These are phyloP conservation scores for Thunnus maccoyii DNA, from an alignment of 2,113 vertebrate species.

Conservation along the genomic window DNA sequence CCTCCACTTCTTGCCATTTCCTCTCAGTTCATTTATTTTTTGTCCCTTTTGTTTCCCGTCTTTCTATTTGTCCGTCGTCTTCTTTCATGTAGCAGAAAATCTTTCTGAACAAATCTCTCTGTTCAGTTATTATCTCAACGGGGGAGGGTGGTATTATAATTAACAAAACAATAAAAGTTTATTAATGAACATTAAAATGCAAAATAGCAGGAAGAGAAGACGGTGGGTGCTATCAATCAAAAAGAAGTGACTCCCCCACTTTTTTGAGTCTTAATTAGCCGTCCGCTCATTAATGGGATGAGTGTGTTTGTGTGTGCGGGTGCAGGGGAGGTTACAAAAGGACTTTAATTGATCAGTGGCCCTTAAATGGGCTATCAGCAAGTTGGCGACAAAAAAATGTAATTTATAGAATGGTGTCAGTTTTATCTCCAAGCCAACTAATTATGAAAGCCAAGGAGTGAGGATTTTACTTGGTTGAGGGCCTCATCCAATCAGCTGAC, in stretches of 20 bases:
- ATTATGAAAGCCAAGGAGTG: slow-evolving; percentile 71
- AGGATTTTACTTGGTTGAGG: slow-evolving; percentile 49
- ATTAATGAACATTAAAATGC: slow-evolving; percentile 99
- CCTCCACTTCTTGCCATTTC: slow-evolving; percentile 37
- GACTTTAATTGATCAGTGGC: slow-evolving; percentile 96
- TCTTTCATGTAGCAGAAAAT: slow-evolving; percentile 77
- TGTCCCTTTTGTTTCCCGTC: slow-evolving; percentile 30
- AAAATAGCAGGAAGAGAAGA: slow-evolving; percentile 92
- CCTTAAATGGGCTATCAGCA: slow-evolving; percentile 92
- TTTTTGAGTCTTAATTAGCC: slow-evolving; percentile 98
- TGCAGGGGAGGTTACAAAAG: slow-evolving; percentile 91
- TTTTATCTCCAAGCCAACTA: slow-evolving; percentile 81
- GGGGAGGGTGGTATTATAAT: slow-evolving; percentile 92
- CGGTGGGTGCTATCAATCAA: slow-evolving; percentile 90
- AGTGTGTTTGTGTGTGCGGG: slow-evolving; percentile 76
- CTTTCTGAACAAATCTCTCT: slow-evolving; percentile 77
- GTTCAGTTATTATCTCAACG: slow-evolving; percentile 88
- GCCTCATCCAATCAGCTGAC: slow-evolving; percentile 37
- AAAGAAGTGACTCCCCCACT: slow-evolving; percentile 95
- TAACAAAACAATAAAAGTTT: slow-evolving; percentile 99
- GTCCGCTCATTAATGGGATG: slow-evolving; percentile 92
- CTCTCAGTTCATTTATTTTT: slow-evolving; percentile 21
- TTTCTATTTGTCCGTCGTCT: slow-evolving; percentile 35
- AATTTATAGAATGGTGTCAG: slow-evolving; percentile 89
- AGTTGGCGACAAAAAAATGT: slow-evolving; percentile 92